These are phyloP conservation scores for Austrolebias charrua DNA, from an alignment of 2,797 vertebrate species.

Conservation along the genomic window DNA sequence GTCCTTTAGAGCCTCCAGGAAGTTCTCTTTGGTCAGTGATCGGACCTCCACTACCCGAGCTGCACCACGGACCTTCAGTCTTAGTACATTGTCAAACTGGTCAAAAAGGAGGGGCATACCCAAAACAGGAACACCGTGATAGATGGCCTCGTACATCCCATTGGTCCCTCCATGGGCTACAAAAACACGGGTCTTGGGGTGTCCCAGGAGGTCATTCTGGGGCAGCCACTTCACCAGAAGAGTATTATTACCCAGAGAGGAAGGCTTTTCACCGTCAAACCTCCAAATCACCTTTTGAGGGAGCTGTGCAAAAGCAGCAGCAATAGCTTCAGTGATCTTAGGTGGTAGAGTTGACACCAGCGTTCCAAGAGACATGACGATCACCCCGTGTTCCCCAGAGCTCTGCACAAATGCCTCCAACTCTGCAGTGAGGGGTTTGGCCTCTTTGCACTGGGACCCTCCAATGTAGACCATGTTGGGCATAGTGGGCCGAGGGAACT, in stretches of 20 bases:
- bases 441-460: slow-evolving; percentile 72
- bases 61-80: slow-evolving; percentile 60
- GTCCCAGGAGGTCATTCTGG: slow-evolving; percentile 75
- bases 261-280: slow-evolving; percentile 59
- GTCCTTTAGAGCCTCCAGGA: slow-evolving; percentile 65
- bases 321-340: slow-evolving; percentile 59
- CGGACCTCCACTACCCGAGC: slow-evolving; percentile 58
- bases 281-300: slow-evolving; percentile 77
- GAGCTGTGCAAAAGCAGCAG: slow-evolving; percentile 71
- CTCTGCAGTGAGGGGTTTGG: slow-evolving; percentile 57
- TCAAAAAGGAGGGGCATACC: slow-evolving; percentile 75
- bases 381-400: slow-evolving; percentile 70
- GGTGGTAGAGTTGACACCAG: slow-evolving; percentile 55
- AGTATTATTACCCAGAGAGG: slow-evolving; percentile 72
- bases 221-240: slow-evolving; percentile 73
- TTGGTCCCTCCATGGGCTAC: slow-evolving; percentile 78
- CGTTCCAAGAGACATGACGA: slow-evolving; percentile 76
- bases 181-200: slow-evolving; percentile 74
- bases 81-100: slow-evolving; percentile 73
- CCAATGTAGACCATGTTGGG: slow-evolving; percentile 77
- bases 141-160: slow-evolving; percentile 76
- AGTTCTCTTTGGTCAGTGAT: slow-evolving; percentile 50
- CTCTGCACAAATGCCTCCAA: slow-evolving; percentile 73
- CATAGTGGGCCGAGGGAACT: slow-evolving; percentile 78
- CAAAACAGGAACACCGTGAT: slow-evolving; percentile 71